Conservation (phyloP, 2,888 invertebrate species). For the Drosophila borealis region DNA sequence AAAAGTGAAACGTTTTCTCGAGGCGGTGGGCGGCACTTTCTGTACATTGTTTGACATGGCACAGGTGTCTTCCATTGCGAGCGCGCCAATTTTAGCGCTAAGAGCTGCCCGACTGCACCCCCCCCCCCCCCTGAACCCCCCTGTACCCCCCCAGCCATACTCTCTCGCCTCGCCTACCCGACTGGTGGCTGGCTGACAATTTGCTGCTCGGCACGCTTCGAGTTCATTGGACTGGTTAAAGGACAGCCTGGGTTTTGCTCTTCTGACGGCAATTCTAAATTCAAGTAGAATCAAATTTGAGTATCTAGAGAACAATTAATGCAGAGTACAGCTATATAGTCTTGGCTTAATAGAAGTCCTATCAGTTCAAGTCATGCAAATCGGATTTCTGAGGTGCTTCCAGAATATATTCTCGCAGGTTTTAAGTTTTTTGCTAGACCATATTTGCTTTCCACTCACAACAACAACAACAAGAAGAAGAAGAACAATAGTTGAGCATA, state of each 20-base stretch:
- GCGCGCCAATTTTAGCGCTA: conserved; percentile 65
- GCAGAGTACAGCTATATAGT: no score
- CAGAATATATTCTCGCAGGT: neutral
- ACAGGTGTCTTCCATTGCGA: conserved; percentile 75
- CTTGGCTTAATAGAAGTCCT: no score
- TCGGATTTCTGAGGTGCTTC: no score
- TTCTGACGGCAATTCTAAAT: neutral
- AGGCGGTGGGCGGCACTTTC: conserved; percentile 21
- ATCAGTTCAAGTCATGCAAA: no score
- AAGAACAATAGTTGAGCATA: conserved; percentile 26
- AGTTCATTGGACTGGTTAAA: conserved; percentile 72
- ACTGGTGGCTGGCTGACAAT: conserved; percentile 32
- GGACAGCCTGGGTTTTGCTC: conserved; percentile 43
- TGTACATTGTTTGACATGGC: conserved; percentile 63
- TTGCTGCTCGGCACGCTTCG: conserved; percentile 52
- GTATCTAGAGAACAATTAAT: no score
- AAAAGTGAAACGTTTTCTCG: conserved; percentile 67
- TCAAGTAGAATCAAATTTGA: neutral
- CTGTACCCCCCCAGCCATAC: neutral
- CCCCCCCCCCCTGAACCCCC: neutral
- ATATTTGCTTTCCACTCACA: neutral
- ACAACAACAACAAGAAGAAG: neutral
- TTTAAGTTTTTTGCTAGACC: neutral
- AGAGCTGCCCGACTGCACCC: conserved; percentile 6
- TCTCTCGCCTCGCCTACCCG: neutral